Evolutionary conservation across 1,140 invertebrate genomes (phyloP).

Genomic region (Caenorhabditis remanei): DNA sequence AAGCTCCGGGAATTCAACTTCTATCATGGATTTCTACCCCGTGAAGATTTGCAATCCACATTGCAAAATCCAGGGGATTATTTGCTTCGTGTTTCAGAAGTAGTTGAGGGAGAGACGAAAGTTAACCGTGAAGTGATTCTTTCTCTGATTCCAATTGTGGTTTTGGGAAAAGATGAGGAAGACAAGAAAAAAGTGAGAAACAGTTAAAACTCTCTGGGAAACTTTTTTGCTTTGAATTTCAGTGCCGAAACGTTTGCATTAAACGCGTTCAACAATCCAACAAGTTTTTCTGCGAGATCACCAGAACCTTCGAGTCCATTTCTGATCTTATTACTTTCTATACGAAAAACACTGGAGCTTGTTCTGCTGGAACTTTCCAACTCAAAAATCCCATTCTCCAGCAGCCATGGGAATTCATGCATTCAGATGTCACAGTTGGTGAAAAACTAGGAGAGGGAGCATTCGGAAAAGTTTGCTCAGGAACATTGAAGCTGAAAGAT

Average conservation of each 20-base stretch:
- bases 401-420: conserved; percentile 52
- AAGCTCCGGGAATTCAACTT: conserved; percentile 55
- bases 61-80: conserved; percentile 54
- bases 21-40: conserved; percentile 60
- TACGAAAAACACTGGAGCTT: conserved; percentile 21
- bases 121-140: conserved; percentile 32
- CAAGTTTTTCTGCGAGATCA: conserved; percentile 3
- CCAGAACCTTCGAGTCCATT: neutral
- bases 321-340: neutral
- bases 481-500: conserved; percentile 42
- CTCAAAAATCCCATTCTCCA: conserved; percentile 49
- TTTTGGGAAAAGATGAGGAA: neutral
- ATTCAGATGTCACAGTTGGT: conserved; percentile 29
- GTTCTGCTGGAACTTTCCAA: neutral
- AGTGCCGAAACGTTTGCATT: conserved; percentile 22
- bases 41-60: conserved; percentile 54
- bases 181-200: conserved; percentile 23
- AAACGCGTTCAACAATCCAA: neutral
- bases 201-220: neutral
- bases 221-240: neutral
- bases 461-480: conserved; percentile 56
- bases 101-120: neutral
- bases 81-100: conserved; percentile 37
- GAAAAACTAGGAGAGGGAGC: conserved; percentile 49
- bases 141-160: conserved; percentile 6